Evolutionary conservation across 2,888 invertebrate species (phyloP).

Genomic region (Latrodectus hesperus): DNA sequence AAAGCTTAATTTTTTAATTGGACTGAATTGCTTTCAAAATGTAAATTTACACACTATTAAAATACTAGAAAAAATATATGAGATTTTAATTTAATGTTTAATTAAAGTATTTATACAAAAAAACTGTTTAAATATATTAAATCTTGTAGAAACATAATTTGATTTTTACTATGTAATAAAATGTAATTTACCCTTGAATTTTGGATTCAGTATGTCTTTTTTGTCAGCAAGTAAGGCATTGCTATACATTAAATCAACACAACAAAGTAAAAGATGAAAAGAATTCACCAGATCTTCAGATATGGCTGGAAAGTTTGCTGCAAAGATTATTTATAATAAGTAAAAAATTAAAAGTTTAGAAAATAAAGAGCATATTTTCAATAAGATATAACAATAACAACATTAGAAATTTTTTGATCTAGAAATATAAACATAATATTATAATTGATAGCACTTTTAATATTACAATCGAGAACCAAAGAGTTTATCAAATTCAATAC

Average conservation of each 20-base stretch:
- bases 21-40: too few relatives aligned
- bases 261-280: constrained; percentile 91
- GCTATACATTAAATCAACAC: constrained; percentile 91
- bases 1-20: too few relatives aligned
- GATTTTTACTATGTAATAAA: too few relatives aligned
- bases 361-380: neutral
- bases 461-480: too few relatives aligned
- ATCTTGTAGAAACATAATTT: too few relatives aligned
- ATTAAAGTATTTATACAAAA: too few relatives aligned
- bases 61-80: too few relatives aligned
- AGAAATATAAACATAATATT: neutral
- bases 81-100: too few relatives aligned
- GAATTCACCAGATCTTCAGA: constrained; percentile 95
- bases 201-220: constrained; percentile 88
- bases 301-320: constrained; percentile 88
- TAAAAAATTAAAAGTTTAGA: neutral
- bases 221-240: constrained; percentile 88
- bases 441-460: neutral
- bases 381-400: neutral
- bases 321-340: constrained; percentile 73
- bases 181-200: constrained; percentile 78
- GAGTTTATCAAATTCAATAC: too few relatives aligned
- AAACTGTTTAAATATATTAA: too few relatives aligned
- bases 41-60: too few relatives aligned
- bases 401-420: neutral